phyloP scores from a whole-genome alignment of 2,113 vertebrate species.

The Prunella fulvescens region DNA sequence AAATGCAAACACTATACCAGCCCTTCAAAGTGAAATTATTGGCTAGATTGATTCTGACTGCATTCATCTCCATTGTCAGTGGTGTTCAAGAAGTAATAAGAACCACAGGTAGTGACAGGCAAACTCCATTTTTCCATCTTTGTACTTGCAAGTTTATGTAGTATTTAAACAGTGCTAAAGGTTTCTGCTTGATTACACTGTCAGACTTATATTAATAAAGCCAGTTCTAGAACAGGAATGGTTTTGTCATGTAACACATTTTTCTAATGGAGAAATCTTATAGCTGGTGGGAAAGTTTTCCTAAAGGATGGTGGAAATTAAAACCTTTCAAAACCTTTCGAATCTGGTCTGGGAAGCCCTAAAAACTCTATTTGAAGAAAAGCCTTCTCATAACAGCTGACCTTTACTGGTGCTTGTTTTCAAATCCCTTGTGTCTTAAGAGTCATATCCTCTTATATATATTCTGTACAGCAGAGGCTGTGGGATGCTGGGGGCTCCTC shows the following conservation, averaged over 20 bases:
- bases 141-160: not conserved
- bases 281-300: not conserved
- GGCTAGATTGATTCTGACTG: not conserved
- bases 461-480: not conserved
- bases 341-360: slow-evolving; percentile 16
- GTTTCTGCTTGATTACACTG: not conserved
- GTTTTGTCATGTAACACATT: not conserved
- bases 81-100: not conserved
- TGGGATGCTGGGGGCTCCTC: not conserved
- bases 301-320: slow-evolving; percentile 19
- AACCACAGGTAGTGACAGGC: not conserved
- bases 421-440: not conserved
- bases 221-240: not conserved
- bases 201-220: slow-evolving; percentile 22
- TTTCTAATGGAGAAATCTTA: slow-evolving; percentile 14
- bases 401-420: slow-evolving; percentile 27
- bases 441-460: not conserved
- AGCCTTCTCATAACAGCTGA: slow-evolving; percentile 46
- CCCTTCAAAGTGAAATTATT: not conserved
- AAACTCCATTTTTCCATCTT: not conserved
- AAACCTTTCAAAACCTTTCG: slow-evolving; percentile 25
- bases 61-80: not conserved
- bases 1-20: not conserved
- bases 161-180: not conserved
- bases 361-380: slow-evolving; percentile 45